phyloP scores from a whole-genome alignment of 2,797 vertebrate genomes.

The Megalops cyprinoides region DNA sequence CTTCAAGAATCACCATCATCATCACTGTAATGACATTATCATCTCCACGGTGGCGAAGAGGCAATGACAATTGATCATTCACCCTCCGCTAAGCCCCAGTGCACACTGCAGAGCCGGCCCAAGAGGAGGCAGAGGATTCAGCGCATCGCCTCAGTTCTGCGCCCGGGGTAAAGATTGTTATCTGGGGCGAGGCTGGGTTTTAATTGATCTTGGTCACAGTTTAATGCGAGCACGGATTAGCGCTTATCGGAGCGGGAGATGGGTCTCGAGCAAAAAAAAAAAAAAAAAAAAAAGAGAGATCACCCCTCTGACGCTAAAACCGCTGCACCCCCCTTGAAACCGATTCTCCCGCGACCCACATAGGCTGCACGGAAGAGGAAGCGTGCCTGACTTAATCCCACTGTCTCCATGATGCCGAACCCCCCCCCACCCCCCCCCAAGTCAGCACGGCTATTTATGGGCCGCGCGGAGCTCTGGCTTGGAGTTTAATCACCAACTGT shows the following conservation, averaged over 20 bases:
- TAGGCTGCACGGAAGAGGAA: constrained; percentile 60
- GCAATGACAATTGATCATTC: constrained; percentile 72
- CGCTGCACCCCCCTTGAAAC: constrained; percentile 71
- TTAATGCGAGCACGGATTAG: constrained; percentile 78
- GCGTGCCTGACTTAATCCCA: constrained; percentile 71
- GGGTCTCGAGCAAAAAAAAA: constrained; percentile 63
- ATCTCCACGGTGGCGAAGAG: constrained; percentile 72
- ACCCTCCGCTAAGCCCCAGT: constrained; percentile 49
- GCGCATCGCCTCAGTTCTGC: constrained; percentile 49
- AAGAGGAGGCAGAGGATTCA: not conserved
- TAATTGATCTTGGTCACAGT: constrained; percentile 84
- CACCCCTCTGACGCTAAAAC: constrained; percentile 71
- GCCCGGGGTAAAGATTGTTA: constrained; percentile 70
- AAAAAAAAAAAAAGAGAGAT: constrained; percentile 53
- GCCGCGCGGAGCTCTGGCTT: constrained; percentile 52
- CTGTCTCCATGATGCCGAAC: constrained; percentile 66
- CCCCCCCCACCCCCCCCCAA: too few species aligned
- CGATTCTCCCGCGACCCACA: constrained; percentile 71
- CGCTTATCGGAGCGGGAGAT: constrained; percentile 70
- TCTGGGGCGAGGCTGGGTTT: constrained; percentile 69
- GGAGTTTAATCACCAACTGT: constrained; percentile 63
- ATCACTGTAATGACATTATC: constrained; percentile 62
- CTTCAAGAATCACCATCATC: not conserved
- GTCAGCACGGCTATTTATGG: constrained; percentile 48
- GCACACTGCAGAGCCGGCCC: not conserved